phyloP scores from a whole-genome alignment of 2,113 vertebrate species.

The Corydoras sp. region DNA sequence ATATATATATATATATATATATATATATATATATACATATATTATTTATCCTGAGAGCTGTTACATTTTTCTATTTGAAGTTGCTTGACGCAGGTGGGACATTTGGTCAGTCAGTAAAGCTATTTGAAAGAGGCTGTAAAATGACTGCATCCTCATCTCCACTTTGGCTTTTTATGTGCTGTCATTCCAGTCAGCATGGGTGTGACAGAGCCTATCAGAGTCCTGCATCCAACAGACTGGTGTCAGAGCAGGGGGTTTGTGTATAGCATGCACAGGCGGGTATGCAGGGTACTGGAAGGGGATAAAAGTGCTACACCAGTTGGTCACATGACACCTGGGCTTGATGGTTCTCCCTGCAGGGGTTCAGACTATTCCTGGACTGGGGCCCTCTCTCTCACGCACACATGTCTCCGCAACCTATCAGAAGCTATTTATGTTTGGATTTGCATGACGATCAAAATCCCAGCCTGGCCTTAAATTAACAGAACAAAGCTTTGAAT shows the following conservation, averaged over 20 bases:
- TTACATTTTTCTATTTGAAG: slow-evolving; percentile 34
- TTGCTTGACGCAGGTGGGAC: slow-evolving; percentile 25
- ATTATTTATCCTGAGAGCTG: not conserved
- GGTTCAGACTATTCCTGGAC: slow-evolving; percentile 36
- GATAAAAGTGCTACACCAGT: slow-evolving; percentile 44
- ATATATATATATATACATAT: too few relatives aligned
- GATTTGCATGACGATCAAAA: slow-evolving; percentile 31
- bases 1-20: too few relatives aligned
- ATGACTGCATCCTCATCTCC: slow-evolving; percentile 17
- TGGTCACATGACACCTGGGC: slow-evolving; percentile 46
- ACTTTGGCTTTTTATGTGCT: slow-evolving; percentile 21
- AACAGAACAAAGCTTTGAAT: slow-evolving; percentile 13
- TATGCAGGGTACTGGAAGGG: slow-evolving; percentile 27
- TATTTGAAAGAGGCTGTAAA: slow-evolving; percentile 30
- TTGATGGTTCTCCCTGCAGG: slow-evolving; percentile 34
- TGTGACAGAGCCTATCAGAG: slow-evolving; percentile 39
- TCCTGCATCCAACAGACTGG: slow-evolving; percentile 17
- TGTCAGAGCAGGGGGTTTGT: slow-evolving; percentile 26
- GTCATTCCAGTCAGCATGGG: slow-evolving; percentile 7
- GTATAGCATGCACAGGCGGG: slow-evolving; percentile 13
- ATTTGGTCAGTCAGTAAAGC: slow-evolving; percentile 35
- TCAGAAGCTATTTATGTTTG: slow-evolving; percentile 19
- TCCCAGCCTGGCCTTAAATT: slow-evolving; percentile 16
- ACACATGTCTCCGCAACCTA: not conserved
- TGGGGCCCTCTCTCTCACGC: slow-evolving; percentile 3